Conservation (phyloP, 2,888 invertebrate species). For the Apodemia mormo region DNA sequence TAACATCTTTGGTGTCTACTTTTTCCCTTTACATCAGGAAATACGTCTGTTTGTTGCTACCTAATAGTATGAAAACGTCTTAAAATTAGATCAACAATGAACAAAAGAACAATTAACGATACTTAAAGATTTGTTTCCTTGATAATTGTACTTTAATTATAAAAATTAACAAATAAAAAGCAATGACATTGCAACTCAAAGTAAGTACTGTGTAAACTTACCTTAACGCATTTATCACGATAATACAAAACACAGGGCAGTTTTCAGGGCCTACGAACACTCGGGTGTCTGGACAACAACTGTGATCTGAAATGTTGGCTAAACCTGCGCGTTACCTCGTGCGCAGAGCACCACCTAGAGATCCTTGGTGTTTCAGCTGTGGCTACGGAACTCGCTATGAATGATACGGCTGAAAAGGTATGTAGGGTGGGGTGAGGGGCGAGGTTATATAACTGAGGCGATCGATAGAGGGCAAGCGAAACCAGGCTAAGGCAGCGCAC, state of each 20-base stretch:
- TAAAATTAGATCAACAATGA: not conserved
- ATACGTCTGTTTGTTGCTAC: too few species aligned
- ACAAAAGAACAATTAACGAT: not conserved
- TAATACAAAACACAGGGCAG: constrained; percentile 54
- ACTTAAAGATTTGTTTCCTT: not conserved
- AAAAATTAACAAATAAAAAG: not conserved
- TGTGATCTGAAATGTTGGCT: constrained; percentile 46
- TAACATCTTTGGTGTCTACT: too few species aligned
- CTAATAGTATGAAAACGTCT: not conserved
- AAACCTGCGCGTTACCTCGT: constrained; percentile 48
- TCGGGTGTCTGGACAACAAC: constrained; percentile 56
- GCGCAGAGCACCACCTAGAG: constrained; percentile 50
- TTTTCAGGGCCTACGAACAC: constrained; percentile 46
- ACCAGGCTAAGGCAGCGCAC: constrained; percentile 49
- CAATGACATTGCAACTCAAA: not conserved
- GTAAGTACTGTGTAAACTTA: constrained; percentile 44
- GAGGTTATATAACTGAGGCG: constrained; percentile 66
- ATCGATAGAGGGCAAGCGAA: constrained; percentile 64
- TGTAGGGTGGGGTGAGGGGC: constrained; percentile 42
- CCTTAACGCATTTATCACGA: constrained; percentile 70
- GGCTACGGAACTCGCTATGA: constrained; percentile 57
- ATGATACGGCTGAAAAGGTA: constrained; percentile 57
- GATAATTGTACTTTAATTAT: not conserved
- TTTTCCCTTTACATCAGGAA: too few species aligned
- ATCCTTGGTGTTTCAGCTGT: constrained; percentile 43